Conservation (phyloP, 2,888 invertebrate genomes). For the Acanthoscelides obtectus region DNA sequence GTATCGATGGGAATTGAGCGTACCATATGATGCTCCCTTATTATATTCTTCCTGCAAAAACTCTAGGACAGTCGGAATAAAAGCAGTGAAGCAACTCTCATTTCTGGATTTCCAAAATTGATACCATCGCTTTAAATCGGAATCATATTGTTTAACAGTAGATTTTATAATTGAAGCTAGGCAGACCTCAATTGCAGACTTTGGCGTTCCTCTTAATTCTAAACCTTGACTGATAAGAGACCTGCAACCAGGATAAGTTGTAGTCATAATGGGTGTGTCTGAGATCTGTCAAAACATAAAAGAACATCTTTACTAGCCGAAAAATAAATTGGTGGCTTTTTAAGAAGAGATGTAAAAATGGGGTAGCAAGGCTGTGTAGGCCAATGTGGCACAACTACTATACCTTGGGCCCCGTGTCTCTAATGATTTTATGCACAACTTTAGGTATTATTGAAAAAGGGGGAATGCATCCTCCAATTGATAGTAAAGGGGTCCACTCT, state of each 20-base stretch:
- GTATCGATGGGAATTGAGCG: not conserved
- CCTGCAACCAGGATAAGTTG: slow-evolving; percentile 32
- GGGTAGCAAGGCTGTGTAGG: slow-evolving; percentile 9
- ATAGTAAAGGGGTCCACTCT: slow-evolving; percentile 10
- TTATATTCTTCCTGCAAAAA: not conserved
- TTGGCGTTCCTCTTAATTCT: slow-evolving; percentile 14
- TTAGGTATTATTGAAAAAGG: slow-evolving; percentile 2
- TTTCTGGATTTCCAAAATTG: slow-evolving; percentile 16
- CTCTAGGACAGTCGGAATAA: not conserved
- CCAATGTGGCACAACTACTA: slow-evolving; percentile 13
- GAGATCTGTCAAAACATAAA: slow-evolving; percentile 21
- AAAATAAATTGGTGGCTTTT: not conserved
- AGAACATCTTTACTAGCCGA: slow-evolving; percentile 17
- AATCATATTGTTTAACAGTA: slow-evolving; percentile 27
- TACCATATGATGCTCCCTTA: not conserved
- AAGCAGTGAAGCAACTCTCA: not conserved
- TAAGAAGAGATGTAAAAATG: slow-evolving; percentile 5
- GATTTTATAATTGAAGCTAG: slow-evolving; percentile 22
- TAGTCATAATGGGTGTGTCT: slow-evolving; percentile 22
- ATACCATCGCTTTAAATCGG: slow-evolving; percentile 26
- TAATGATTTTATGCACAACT: slow-evolving; percentile 3
- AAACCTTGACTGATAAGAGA: slow-evolving; percentile 27
- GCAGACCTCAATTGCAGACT: slow-evolving; percentile 16
- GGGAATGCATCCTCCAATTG: not conserved
- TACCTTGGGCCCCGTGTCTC: slow-evolving; percentile 3